phyloP scores from a whole-genome alignment of 2,113 vertebrate genomes.

The Bambusicola thoracicus region DNA sequence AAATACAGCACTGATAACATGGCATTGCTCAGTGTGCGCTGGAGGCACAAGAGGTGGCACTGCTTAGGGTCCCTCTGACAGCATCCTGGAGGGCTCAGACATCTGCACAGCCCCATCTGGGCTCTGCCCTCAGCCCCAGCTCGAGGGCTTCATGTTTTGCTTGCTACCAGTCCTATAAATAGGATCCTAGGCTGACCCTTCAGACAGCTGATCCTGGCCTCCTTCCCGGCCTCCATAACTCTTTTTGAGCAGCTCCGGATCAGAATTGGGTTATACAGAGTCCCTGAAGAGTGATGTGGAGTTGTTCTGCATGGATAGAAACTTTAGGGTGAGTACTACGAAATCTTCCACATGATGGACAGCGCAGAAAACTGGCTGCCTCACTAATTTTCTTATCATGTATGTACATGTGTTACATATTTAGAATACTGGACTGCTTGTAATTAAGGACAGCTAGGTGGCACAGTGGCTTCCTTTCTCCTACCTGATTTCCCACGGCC shows the following conservation, averaged over 20 bases:
- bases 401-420: not conserved
- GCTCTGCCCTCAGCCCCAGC: not conserved
- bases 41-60: not conserved
- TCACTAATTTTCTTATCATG: not conserved
- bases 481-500: not conserved
- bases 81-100: accelerated
- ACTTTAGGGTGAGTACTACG: not conserved
- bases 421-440: not conserved
- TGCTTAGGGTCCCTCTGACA: not conserved
- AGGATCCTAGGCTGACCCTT: not conserved
- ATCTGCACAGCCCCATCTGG: not conserved
- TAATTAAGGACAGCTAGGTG: not conserved
- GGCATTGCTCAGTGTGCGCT: not conserved
- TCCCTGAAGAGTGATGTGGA: not conserved
- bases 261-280: not conserved
- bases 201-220: not conserved
- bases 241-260: not conserved
- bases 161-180: not conserved
- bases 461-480: not conserved
- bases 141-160: not conserved
- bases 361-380: not conserved
- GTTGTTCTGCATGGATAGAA: not conserved
- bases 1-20: not conserved
- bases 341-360: not conserved
- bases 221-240: not conserved